These are phyloP conservation scores for Cheilosia scutellata DNA, from an alignment of 2,888 invertebrate genomes.

Conservation along the genomic window DNA sequence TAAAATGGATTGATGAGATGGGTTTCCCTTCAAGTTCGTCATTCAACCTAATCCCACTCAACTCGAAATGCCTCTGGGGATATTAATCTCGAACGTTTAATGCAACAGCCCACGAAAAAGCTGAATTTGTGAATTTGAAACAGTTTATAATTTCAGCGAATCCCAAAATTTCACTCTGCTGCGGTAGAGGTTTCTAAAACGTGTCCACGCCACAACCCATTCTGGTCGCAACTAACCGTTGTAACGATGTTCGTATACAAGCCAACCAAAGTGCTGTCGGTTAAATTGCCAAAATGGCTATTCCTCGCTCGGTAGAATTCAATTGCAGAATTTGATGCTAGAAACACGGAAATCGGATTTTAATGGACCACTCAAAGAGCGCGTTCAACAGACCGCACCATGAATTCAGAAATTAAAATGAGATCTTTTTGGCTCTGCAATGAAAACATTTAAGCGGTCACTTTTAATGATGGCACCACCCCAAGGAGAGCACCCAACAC, in stretches of 20 bases:
- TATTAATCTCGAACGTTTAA: too few species aligned
- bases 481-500: background rate
- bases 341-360: constrained; percentile 8
- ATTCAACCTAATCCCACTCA: too few species aligned
- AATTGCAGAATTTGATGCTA: constrained; percentile 14
- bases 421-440: constrained; percentile 1
- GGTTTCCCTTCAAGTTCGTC: too few species aligned
- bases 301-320: background rate
- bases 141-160: background rate
- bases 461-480: constrained; percentile 1
- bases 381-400: background rate
- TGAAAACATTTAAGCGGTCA: constrained; percentile 22
- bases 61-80: too few species aligned
- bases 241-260: background rate
- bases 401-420: constrained; percentile 36
- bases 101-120: background rate
- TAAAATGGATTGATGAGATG: too few species aligned
- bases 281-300: background rate
- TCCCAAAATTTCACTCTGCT: background rate
- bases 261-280: background rate
- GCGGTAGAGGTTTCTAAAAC: background rate
- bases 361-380: constrained; percentile 5
- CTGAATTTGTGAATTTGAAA: constrained; percentile 1
- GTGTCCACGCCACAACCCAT: background rate
- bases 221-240: background rate